phyloP scores from a whole-genome alignment of 2,888 invertebrate genomes.

The Argyresthia goedartella region DNA sequence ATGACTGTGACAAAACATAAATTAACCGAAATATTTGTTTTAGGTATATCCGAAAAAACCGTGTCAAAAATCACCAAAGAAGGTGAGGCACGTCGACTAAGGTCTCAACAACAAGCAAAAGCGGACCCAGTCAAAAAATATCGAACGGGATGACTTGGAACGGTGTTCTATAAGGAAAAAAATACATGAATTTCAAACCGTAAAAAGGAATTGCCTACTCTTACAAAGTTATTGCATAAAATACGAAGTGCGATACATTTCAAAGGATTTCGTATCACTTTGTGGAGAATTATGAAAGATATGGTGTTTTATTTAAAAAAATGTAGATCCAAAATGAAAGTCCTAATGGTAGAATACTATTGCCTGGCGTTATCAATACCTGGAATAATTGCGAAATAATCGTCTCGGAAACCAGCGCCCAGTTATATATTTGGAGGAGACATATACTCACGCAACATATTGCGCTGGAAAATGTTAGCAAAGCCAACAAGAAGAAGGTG shows the following conservation, averaged over 20 bases:
- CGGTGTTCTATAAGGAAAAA: no score
- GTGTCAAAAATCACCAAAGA: no score
- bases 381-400: conserved; percentile 1
- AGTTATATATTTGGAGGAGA: conserved; percentile 1
- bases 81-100: no score
- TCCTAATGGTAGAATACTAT: conserved; percentile 13
- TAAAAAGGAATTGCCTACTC: conserved; percentile 2
- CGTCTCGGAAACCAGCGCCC: background rate
- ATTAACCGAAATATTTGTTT: no score
- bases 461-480: background rate
- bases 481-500: background rate
- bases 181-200: background rate
- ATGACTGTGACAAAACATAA: no score
- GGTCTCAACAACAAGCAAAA: no score
- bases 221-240: background rate
- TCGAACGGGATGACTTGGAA: no score
- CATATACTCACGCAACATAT: no score
- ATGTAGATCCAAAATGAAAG: conserved; percentile 12
- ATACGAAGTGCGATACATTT: background rate
- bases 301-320: conserved; percentile 10
- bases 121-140: no score
- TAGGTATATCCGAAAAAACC: no score
- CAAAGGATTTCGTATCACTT: background rate
- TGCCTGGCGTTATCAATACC: no score
- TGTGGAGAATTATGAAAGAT: background rate